Base-by-base conservation (phyloP, 2,797 vertebrate species). In the Uromys caudimaculatus region DNA sequence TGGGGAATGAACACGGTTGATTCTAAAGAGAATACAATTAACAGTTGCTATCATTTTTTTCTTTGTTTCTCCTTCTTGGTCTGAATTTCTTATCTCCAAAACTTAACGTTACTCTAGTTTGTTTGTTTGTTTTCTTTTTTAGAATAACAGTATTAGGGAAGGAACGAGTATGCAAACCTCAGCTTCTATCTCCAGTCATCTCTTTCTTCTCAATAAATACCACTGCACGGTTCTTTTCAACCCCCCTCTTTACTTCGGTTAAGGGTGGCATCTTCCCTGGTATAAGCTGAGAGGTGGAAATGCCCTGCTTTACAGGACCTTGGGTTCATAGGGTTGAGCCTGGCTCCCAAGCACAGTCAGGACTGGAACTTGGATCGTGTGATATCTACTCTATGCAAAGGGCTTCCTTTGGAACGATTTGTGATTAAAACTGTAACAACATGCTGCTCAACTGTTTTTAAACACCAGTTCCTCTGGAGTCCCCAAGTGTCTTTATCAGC, bases 1-100 rank as follows among this genome's bases (percentile, higher is more conserved):
- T 99, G 99, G 50, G 99, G 99, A 97, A 99, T 99, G 98, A 99
- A 99, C 83, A 99, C 99, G 0, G 99, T 99, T 5, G 99, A 99
- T 97, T 99, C 99, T 99, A 98, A 21, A 87, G 82, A 97, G 58
- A 95, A 98, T 91, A 98, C 35, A 97, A 54, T 75, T 50, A 16
- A 16, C 44, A 91, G 91, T 23, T 47, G 38, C 11, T 86, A 24
- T 69, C 67, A 79, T 78, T 82, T 88, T 75, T 69, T 50, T 6
- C 3, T 35, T 35, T 13, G 5, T 47, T 76, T 50, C 47, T 21
- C 35, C 54, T 17, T 60, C 52, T 69, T 52, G 21, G 44, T 3
- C 19, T 91, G 50, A 97, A 50, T 56, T 86, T 93, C 14, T 94
- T 71, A 93, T 11, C 10, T 52, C 21, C 82, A 5, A 13, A 79